phyloP scores from a whole-genome alignment of 2,113 vertebrate species.

The Tauraco erythrolophus region DNA sequence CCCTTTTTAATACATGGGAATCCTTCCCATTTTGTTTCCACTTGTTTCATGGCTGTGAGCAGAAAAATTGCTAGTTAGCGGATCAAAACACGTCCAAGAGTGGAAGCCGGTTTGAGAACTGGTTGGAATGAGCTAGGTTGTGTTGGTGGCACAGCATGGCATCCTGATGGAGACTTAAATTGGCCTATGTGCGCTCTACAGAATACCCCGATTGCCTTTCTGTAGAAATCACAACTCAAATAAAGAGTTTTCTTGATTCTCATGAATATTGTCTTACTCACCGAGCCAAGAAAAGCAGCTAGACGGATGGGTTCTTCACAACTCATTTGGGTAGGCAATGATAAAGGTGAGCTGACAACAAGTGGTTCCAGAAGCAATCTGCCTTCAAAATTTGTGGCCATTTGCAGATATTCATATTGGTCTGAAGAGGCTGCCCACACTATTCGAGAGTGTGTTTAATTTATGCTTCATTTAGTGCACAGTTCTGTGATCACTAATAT shows the following conservation, averaged over 20 bases:
- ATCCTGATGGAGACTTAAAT: neutral
- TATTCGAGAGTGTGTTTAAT: neutral
- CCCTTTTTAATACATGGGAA: neutral
- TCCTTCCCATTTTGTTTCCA: neutral
- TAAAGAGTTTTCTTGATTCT: neutral
- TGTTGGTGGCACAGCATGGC: neutral
- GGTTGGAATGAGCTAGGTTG: neutral
- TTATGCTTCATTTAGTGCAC: neutral
- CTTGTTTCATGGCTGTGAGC: neutral
- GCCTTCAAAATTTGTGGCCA: neutral
- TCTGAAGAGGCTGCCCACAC: neutral
- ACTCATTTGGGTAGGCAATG: neutral
- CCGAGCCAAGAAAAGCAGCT: neutral
- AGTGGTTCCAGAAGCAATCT: neutral
- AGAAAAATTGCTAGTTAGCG: neutral
- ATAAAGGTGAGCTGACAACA: neutral
- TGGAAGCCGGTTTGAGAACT: neutral
- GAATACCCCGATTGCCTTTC: neutral
- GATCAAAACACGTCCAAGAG: neutral
- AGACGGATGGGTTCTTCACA: neutral
- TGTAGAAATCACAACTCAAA: neutral
- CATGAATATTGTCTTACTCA: neutral
- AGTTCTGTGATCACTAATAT: neutral
- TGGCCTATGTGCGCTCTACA: rapidly evolving
- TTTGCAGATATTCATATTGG: neutral